Evolutionary conservation across 1,140 invertebrate species (phyloP).

Genomic region (Drosophila littoralis): DNA sequence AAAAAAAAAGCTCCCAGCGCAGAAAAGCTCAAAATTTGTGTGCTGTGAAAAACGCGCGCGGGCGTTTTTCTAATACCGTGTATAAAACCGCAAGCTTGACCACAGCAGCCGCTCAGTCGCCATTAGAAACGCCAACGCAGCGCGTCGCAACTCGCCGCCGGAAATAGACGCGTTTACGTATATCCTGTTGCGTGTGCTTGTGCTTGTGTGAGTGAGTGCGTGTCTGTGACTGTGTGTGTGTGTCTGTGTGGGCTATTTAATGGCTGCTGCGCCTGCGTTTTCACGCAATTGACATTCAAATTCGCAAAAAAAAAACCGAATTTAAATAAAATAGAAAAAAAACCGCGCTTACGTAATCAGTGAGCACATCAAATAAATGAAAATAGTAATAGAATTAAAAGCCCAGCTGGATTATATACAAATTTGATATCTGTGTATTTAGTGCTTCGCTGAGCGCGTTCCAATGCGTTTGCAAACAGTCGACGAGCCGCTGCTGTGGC

Average conservation of each 20-base stretch:
- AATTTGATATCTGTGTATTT: conserved; percentile 13
- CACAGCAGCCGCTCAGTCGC: conserved; percentile 70
- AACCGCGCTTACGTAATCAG: conserved; percentile 59
- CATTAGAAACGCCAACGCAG: conserved; percentile 69
- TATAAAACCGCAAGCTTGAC: conserved; percentile 83
- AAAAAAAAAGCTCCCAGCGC: conserved; percentile 38
- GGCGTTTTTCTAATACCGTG: conserved; percentile 57
- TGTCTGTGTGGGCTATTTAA: not conserved
- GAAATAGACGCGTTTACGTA: conserved; percentile 49
- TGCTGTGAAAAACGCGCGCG: conserved; percentile 37
- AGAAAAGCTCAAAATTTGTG: conserved; percentile 21
- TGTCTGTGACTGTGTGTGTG: not conserved
- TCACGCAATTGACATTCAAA: conserved; percentile 62
- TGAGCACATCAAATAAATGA: conserved; percentile 26
- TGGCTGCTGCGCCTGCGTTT: conserved; percentile 2
- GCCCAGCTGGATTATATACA: conserved; percentile 26
- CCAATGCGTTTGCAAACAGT: conserved; percentile 41
- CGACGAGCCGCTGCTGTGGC: not conserved
- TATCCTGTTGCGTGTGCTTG: conserved; percentile 61
- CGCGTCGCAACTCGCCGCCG: conserved; percentile 53
- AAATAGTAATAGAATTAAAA: conserved; percentile 22
- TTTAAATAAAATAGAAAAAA: not conserved
- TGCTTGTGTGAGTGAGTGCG: conserved; percentile 21
- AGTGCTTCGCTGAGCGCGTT: conserved; percentile 39
- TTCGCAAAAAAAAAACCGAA: conserved; percentile 4